Evolutionary conservation across 2,113 vertebrate genomes (phyloP).

Genomic region (Martes martes): DNA sequence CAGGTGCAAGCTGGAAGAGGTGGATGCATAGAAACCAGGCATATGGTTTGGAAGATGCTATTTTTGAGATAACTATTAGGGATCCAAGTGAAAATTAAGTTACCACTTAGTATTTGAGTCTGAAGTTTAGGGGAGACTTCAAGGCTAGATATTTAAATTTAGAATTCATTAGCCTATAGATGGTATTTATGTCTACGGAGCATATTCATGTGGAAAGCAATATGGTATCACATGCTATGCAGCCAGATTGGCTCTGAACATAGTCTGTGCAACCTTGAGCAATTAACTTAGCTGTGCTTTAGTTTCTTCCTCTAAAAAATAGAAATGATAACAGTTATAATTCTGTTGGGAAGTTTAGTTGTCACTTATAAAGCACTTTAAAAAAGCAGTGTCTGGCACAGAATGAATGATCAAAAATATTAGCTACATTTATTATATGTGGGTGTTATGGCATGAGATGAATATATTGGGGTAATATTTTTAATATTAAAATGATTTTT

Average conservation of each 20-base stretch:
- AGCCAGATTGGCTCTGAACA: background rate
- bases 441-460: background rate
- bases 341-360: background rate
- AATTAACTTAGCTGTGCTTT: background rate
- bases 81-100: background rate
- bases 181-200: background rate
- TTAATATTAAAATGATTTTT: constrained; percentile 22
- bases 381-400: background rate
- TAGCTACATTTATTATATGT: background rate
- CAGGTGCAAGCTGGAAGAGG: background rate
- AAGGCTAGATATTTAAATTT: constrained; percentile 4
- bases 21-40: background rate
- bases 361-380: background rate
- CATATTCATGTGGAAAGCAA: background rate
- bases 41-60: background rate
- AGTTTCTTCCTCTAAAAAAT: background rate
- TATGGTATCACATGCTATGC: background rate
- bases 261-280: background rate
- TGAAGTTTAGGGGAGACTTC: background rate
- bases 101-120: background rate
- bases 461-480: background rate
- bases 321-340: background rate
- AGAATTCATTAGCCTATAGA: background rate
- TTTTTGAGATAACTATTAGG: background rate
- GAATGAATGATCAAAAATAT: background rate